These are phyloP conservation scores for Lasioglossum morio DNA, from an alignment of 2,888 invertebrate genomes.

Conservation along the genomic window DNA sequence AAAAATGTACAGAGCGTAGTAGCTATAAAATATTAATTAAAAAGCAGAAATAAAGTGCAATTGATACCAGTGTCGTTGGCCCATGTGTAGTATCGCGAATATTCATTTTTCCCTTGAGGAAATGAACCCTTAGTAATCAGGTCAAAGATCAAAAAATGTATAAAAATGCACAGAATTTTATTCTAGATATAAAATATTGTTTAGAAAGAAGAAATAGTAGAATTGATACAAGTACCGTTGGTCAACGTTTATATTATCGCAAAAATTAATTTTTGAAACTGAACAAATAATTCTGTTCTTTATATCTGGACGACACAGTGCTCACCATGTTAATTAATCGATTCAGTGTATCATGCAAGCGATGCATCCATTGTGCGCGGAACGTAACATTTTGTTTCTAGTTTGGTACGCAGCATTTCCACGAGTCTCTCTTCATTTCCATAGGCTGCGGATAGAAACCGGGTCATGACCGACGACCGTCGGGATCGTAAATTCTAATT, in stretches of 20 bases:
- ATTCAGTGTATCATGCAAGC: too few relatives aligned
- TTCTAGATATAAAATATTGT: not conserved
- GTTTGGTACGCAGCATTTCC: not conserved
- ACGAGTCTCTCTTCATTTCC: not conserved
- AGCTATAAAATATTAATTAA: too few relatives aligned
- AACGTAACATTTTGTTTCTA: not conserved
- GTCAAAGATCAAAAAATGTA: too few relatives aligned
- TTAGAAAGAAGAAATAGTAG: not conserved
- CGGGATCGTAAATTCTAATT: constrained; percentile 57
- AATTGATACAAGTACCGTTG: too few relatives aligned
- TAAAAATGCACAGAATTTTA: too few relatives aligned
- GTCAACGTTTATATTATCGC: not conserved
- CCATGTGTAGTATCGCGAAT: too few relatives aligned
- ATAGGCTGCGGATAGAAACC: not conserved
- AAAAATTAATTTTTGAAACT: not conserved
- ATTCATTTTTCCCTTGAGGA: too few relatives aligned
- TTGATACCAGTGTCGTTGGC: too few relatives aligned
- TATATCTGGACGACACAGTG: not conserved
- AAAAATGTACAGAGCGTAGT: too few relatives aligned
- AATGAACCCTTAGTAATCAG: too few relatives aligned
- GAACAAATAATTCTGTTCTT: not conserved
- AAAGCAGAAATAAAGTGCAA: too few relatives aligned
- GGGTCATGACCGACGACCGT: not conserved
- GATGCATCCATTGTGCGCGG: too few relatives aligned
- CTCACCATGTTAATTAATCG: not conserved